phyloP scores from a whole-genome alignment of 2,888 invertebrate genomes.

The Bombylius major region DNA sequence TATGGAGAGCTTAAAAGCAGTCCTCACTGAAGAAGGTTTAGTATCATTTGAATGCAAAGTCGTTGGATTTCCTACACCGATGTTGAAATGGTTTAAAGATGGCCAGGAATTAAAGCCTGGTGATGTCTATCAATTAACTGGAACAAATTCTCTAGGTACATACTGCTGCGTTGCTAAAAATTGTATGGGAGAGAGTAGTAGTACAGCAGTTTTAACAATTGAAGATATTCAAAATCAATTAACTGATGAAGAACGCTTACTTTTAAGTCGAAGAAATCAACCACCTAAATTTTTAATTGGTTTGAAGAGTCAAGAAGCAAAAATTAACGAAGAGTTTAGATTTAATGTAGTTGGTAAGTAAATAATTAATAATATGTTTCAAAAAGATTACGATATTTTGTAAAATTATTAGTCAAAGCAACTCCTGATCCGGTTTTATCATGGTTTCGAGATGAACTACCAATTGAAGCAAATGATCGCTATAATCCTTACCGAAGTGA shows the following conservation, averaged over 20 bases:
- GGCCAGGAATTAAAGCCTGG: conserved; percentile 84
- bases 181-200: conserved; percentile 82
- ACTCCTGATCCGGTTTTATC: conserved; percentile 67
- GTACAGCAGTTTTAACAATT: conserved; percentile 74
- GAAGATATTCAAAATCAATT: conserved; percentile 84
- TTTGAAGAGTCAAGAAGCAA: conserved; percentile 68
- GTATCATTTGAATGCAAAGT: conserved; percentile 91
- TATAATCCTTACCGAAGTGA: conserved; percentile 57
- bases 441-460: conserved; percentile 82
- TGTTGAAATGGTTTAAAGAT: conserved; percentile 83
- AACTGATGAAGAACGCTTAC: conserved; percentile 68
- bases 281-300: conserved; percentile 75
- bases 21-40: conserved; percentile 79
- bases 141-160: conserved; percentile 77
- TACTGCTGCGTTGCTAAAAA: conserved; percentile 82
- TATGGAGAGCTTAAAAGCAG: conserved; percentile 79
- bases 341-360: conserved; percentile 63
- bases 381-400: background rate
- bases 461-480: conserved; percentile 54
- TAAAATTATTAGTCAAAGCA: conserved; percentile 49
- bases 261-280: conserved; percentile 53
- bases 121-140: conserved; percentile 82
- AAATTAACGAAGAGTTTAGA: conserved; percentile 68
- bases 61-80: conserved; percentile 80
- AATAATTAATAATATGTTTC: background rate